Base-by-base conservation (phyloP, 2,888 invertebrate species). In the Thecophora atra region DNA sequence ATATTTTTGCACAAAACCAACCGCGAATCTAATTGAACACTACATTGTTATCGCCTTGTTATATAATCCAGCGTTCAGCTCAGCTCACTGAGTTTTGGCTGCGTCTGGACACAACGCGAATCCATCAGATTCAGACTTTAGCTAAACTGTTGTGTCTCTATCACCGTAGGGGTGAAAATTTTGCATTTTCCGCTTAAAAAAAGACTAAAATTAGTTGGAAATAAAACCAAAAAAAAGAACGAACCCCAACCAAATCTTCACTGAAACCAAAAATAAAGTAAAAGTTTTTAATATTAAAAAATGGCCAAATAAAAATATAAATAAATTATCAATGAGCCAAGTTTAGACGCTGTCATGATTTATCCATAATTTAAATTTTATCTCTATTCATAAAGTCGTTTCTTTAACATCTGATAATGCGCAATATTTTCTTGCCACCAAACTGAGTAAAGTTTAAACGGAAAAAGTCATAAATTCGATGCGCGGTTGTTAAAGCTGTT, bases 131-230 rank as follows among this genome's bases (percentile, higher is more conserved):
- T n/a, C 15, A 47, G 11, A 47, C n/a, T n/a, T n/a, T n/a, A 17
- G 47, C 13, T 47, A 37, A n/a, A 30, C 42, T 13, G 19, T n/a
- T 63, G 47, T 63, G 13, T 63, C 21, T 42, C 21, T 42, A 42
- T 42, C 37, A n/a, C 63, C 63, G 17, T n/a, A 63, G 63, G 63
- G 24, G 63, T 42, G 63, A 63, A 63, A 65, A 51, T 65, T 65
- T 52, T 8, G 17, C 51, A 28, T 30, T 52, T 51, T 28, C 28
- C 52, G 37, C 37, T 37, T 47, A 11, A 47, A 47, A n/a, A 47
- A 47, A 47, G n/a, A n/a, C n/a, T n/a, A n/a, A n/a, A n/a, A n/a
- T n/a, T n/a, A n/a, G n/a, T n/a, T n/a, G 17, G 11, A 37, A 37
- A 11, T 37, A 37, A 37, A 37, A 37, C 7, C 7, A 37, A 37